Base-by-base conservation (phyloP, 2,888 invertebrate species). In the Parochlus steinenii region DNA sequence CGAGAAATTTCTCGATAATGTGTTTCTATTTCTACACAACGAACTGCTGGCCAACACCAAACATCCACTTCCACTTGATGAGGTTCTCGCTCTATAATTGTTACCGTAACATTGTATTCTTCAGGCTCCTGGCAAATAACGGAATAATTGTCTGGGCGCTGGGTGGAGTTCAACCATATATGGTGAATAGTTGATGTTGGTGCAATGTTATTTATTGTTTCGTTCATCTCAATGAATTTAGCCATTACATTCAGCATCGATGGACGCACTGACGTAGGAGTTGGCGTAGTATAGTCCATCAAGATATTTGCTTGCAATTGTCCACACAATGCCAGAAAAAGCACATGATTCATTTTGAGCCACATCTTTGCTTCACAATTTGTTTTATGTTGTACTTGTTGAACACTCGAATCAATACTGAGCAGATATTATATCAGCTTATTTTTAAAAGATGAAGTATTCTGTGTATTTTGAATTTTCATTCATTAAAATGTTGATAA, bases 341-440 rank as follows among this genome's bases (percentile, higher is more conserved):
- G 4, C n/a, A 20, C 26, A 10, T 23, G 17, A 20, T 23, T 30
- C 36, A 36, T 36, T 7, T 27, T 26, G n/a, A n/a, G n/a, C n/a
- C n/a, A n/a, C n/a, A n/a, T n/a, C n/a, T n/a, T n/a, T n/a, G 6
- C 8, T 14, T n/a, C 16, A 23, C 18, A 14, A n/a, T 31, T 25
- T 16, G 16, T 27, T 28, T 28, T 15, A 12, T 17, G 24, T 30
- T 36, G 14, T 20, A 24, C 36, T 8, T 23, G 15, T 30, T 19
- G 29, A n/a, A 30, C 36, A 30, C 30, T 16, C 36, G 17, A 18
- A 36, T 24, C 29, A 36, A 36, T 36, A 36, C 36, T 36, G 27
- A 14, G n/a, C n/a, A n/a, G n/a, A n/a, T n/a, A n/a, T n/a, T n/a
- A n/a, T n/a, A n/a, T n/a, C n/a, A n/a, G n/a, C n/a, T n/a, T n/a